Evolutionary conservation across 2,797 vertebrate species (phyloP).

Genomic region (Tiaroga cobitis): DNA sequence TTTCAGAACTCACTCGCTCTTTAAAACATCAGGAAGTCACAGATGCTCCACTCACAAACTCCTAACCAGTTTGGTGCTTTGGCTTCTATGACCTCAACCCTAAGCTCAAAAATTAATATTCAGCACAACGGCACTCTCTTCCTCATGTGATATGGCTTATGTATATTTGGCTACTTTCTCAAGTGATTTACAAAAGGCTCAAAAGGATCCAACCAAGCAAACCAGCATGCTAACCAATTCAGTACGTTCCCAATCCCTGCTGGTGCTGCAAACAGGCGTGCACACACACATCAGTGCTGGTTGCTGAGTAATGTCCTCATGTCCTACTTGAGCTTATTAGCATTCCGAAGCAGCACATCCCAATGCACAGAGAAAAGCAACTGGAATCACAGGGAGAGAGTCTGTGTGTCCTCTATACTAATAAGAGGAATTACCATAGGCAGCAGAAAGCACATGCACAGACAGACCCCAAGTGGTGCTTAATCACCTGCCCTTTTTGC

Average conservation of each 20-base stretch:
- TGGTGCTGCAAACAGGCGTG: constrained; percentile 22
- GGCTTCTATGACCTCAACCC: neutral
- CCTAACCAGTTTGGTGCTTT: neutral
- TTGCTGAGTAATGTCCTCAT: constrained; percentile 28
- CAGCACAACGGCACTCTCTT: neutral
- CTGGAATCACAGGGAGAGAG: constrained; percentile 24
- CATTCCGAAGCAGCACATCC: constrained; percentile 60
- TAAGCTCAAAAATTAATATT: neutral
- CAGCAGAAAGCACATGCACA: neutral
- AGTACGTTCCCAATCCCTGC: constrained; percentile 7
- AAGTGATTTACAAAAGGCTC: neutral
- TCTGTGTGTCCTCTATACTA: constrained; percentile 22
- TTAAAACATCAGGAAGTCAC: constrained; percentile 2
- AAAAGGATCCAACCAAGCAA: neutral
- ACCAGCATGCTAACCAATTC: neutral
- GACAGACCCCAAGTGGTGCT: neutral
- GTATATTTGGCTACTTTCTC: neutral
- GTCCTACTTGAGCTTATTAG: constrained; percentile 62
- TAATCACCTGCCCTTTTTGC: neutral
- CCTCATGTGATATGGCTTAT: neutral
- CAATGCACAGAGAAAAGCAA: constrained; percentile 19
- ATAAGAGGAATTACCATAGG: constrained; percentile 23
- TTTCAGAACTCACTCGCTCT: neutral
- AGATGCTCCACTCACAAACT: neutral
- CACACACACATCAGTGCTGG: constrained; percentile 21